These are phyloP conservation scores for Myripristis murdjan DNA, from an alignment of 2,797 vertebrate genomes.

Conservation along the genomic window DNA sequence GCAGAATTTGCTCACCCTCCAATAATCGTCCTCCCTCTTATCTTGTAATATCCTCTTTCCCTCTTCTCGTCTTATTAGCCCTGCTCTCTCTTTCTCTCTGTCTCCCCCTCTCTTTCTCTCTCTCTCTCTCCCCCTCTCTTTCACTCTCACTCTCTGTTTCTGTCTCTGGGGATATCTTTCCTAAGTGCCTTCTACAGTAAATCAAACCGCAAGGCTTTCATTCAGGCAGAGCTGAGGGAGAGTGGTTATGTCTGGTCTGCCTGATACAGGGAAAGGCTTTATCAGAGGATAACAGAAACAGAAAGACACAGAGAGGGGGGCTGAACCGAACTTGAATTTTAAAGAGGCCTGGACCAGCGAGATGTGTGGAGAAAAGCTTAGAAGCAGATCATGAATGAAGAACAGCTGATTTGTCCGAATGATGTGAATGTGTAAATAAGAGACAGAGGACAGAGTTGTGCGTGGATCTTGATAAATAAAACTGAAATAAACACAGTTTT, in stretches of 20 bases:
- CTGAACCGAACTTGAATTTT: conserved; percentile 43
- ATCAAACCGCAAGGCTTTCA: conserved; percentile 83
- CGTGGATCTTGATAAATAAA: no score
- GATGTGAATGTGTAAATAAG: conserved; percentile 63
- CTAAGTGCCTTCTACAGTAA: conserved; percentile 86
- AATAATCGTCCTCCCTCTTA: conserved; percentile 21
- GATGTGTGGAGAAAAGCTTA: conserved; percentile 10
- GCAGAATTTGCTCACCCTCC: conserved; percentile 23
- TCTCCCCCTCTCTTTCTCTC: conserved; percentile 19
- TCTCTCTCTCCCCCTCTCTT: conserved; percentile 7
- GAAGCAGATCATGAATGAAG: conserved; percentile 38
- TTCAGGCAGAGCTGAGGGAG: conserved; percentile 66
- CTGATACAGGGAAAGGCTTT: conserved; percentile 57
- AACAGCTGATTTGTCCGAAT: conserved; percentile 46
- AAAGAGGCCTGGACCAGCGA: conserved; percentile 26
- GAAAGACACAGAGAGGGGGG: background rate
- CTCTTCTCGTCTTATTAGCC: conserved; percentile 53
- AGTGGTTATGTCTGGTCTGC: conserved; percentile 68
- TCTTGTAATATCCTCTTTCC: conserved; percentile 52
- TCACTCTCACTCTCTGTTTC: conserved; percentile 5
- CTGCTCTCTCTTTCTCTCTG: conserved; percentile 27
- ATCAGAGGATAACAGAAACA: conserved; percentile 35
- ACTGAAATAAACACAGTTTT: no score
- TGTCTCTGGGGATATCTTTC: conserved; percentile 69
- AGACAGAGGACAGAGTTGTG: conserved; percentile 45